Evolutionary conservation across 2,888 invertebrate genomes (phyloP).

Genomic region (Macropis europaea): DNA sequence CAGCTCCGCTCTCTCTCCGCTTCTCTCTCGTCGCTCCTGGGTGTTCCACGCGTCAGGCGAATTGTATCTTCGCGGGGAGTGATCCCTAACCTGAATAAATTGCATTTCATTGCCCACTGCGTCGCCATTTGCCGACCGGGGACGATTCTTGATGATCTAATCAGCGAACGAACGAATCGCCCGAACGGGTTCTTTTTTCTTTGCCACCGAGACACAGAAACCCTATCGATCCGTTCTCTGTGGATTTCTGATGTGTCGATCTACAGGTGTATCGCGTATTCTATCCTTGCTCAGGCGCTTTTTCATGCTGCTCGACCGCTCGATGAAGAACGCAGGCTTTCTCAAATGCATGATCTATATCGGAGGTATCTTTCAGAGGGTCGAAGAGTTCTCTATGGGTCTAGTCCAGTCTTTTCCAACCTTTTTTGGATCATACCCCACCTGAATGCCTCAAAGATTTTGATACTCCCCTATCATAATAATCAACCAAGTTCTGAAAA

Average conservation of each 20-base stretch:
- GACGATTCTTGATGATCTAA: constrained; percentile 50
- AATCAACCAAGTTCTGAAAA: too few species aligned
- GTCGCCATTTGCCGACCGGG: constrained; percentile 52
- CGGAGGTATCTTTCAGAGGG: too few species aligned
- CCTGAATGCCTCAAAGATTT: too few species aligned
- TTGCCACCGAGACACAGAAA: background rate
- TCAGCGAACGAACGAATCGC: constrained; percentile 29
- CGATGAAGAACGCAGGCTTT: background rate
- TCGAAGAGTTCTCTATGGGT: too few species aligned
- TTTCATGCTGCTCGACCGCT: background rate
- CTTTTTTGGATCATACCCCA: too few species aligned
- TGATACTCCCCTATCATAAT: too few species aligned
- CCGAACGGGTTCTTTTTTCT: background rate
- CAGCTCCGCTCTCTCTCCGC: constrained; percentile 26
- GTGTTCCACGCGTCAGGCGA: constrained; percentile 71
- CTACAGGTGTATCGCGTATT: background rate
- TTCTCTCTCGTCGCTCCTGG: constrained; percentile 60
- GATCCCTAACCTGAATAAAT: constrained; percentile 70
- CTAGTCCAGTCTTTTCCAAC: too few species aligned
- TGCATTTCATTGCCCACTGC: constrained; percentile 65
- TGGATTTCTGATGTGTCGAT: background rate
- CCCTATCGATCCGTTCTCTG: background rate
- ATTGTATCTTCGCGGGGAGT: constrained; percentile 68
- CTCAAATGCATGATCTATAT: too few species aligned
- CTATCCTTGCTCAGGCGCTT: background rate